These are phyloP conservation scores for Chelonus insularis DNA, from an alignment of 1,140 invertebrate genomes.

Conservation along the genomic window DNA sequence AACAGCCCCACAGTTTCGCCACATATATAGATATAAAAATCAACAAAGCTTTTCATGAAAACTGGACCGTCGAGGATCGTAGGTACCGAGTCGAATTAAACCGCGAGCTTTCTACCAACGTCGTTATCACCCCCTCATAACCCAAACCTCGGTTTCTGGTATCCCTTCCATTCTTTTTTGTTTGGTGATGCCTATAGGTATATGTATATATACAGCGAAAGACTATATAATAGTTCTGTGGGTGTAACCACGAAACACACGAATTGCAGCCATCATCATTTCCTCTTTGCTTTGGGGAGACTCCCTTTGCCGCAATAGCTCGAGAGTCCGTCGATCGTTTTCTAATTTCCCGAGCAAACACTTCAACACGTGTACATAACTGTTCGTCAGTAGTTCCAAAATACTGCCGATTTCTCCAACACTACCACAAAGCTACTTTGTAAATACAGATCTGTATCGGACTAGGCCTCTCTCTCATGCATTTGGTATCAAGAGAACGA, in stretches of 20 bases:
- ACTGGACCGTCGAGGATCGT: slow-evolving; percentile 26
- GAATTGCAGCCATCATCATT: slow-evolving; percentile 21
- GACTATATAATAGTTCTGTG: no score
- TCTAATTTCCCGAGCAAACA: slow-evolving; percentile 58
- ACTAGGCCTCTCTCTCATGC: no score
- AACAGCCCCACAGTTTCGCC: background rate
- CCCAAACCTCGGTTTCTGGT: no score
- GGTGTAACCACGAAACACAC: slow-evolving; percentile 20
- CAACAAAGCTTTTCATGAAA: slow-evolving; percentile 3
- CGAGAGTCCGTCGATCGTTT: slow-evolving; percentile 53
- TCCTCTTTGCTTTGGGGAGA: slow-evolving; percentile 19
- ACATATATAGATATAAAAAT: slow-evolving; percentile 20
- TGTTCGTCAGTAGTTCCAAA: slow-evolving; percentile 7
- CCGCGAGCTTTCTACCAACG: slow-evolving; percentile 23
- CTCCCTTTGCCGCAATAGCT: slow-evolving; percentile 44
- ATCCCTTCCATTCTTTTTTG: no score
- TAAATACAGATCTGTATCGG: no score
- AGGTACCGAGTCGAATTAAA: slow-evolving; percentile 31
- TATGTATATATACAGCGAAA: no score
- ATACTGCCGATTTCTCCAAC: no score
- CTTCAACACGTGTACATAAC: slow-evolving; percentile 33
- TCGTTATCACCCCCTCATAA: slow-evolving; percentile 18
- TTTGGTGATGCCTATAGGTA: no score
- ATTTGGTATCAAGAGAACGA: no score
- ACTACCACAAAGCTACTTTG: background rate